Base-by-base conservation (phyloP, 2,888 invertebrate species). In the Callimorpha dominula region DNA sequence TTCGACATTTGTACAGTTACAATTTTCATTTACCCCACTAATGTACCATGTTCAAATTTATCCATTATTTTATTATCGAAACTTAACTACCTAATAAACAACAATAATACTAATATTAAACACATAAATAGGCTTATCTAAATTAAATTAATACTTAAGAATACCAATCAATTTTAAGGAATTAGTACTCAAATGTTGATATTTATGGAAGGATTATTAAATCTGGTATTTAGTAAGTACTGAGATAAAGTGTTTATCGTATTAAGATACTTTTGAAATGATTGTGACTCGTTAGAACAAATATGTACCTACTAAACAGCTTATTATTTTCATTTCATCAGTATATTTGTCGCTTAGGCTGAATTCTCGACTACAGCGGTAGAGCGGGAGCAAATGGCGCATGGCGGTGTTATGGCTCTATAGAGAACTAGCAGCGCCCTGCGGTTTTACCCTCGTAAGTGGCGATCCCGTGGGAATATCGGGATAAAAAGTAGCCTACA, bases 151-250 rank as follows among this genome's bases (percentile, higher is more conserved):
- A 54, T n/a, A n/a, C n/a, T 3, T 54, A 17, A 5, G 52, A 52
- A 52, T n/a, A 9, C 20, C n/a, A n/a, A 57, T 57, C 54, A 57
- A 57, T 57, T 57, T 57, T 8, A 57, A 57, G n/a, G 54, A 7
- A 17, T n/a, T 54, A n/a, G 54, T 57, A 57, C 43, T 64, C 64
- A 43, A 42, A 43, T 46, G 64, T 64, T 64, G 64, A 12, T 43
- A n/a, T 64, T 64, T 43, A 64, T 64, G 43, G n/a, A n/a, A n/a
- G 64, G 43, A 43, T 64, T 43, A 64, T n/a, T n/a, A 64, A 64
- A 64, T 64, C 64, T 43, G 64, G 43, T 1, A 46, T 43, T n/a
- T n/a, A 8, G 5, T n/a, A n/a, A 43, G 43, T n/a, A 63, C 17
- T 63, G 42, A 63, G 42, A 63, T 43, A 64, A 64, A 15, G 31